Evolutionary conservation across 2,113 vertebrate species (phyloP).

Genomic region (Phocoena sinus): DNA sequence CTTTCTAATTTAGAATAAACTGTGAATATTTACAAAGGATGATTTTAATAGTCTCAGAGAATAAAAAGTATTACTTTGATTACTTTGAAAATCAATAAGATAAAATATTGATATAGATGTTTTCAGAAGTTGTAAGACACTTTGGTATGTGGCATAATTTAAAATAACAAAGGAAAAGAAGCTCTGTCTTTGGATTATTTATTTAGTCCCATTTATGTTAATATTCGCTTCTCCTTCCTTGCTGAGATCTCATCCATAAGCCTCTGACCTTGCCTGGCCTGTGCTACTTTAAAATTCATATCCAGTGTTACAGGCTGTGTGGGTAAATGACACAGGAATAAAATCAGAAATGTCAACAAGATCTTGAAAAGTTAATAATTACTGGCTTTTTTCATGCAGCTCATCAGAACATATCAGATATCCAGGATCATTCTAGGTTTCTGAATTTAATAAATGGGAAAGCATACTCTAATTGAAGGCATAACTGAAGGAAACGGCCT

Average conservation of each 20-base stretch:
- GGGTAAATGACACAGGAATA: conserved; percentile 67
- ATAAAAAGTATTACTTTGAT: background rate
- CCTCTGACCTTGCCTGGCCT: conserved; percentile 50
- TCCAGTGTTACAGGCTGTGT: background rate
- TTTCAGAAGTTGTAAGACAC: background rate
- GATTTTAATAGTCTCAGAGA: background rate
- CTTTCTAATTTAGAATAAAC: background rate
- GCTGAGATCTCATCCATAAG: conserved; percentile 58
- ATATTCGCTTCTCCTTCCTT: conserved; percentile 28
- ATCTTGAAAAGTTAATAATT: conserved; percentile 60
- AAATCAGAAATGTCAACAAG: conserved; percentile 77
- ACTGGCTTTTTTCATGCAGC: background rate
- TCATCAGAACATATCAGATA: conserved; percentile 49
- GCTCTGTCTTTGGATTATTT: background rate
- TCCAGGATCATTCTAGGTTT: conserved; percentile 69
- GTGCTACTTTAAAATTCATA: conserved; percentile 73
- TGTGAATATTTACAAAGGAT: background rate
- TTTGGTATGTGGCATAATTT: background rate
- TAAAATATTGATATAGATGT: background rate
- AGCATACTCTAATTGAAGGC: conserved; percentile 69
- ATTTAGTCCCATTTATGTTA: conserved; percentile 42
- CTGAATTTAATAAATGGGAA: conserved; percentile 69
- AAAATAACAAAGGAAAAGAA: background rate
- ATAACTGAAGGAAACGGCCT: conserved; percentile 33
- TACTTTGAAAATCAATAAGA: background rate